Base-by-base conservation (phyloP, 2,888 invertebrate genomes). In the Priocnemis perturbator region DNA sequence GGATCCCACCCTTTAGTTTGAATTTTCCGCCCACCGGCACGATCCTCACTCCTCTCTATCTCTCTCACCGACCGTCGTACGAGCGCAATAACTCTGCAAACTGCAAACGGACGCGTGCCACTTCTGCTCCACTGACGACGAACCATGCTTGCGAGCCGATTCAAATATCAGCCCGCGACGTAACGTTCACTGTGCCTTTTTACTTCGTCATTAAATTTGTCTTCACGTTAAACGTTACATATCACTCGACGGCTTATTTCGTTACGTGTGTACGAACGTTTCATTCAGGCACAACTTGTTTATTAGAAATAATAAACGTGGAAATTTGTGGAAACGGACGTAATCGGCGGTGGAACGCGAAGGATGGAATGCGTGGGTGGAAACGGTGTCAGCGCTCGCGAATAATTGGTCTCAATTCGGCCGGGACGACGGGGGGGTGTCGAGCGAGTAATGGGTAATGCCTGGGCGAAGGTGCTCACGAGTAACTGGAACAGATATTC, bases 401-500 rank as follows among this genome's bases (percentile, higher is more conserved):
- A 78, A 64, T 74, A 74, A 78, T 78, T 70, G 70, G 65, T 69
- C 53, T 59, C 55, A 71, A 78, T 79, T 60, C 67, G 50, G 17
- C 9, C 19, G 30, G 20, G 57, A 19, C 37, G 59, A 64, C 69
- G 30, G 55, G 30, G 55, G 52, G 60, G 15, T 37, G 37, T 53
- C 21, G 55, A n/a, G n/a, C n/a, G n/a, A n/a, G 23, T 23, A 55
- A 9, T 15, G 3, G 7, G 14, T 15, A 26, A 52, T 59, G 69
- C 63, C 52, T 64, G 71, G 58, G 52, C 60, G 55, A 64, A 66
- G 64, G 72, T 72, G 61, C 67, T 71, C 59, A 71, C 60, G 72
- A 73, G 75, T 81, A 76, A 75, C 76, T 73, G 74, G 67, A 74
- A 69, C 74, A 74, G 76, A 78, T 78, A 82, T 81, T 81, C 74